These are phyloP conservation scores for Prenolepis imparis DNA, from an alignment of 2,888 invertebrate species.

Conservation along the genomic window DNA sequence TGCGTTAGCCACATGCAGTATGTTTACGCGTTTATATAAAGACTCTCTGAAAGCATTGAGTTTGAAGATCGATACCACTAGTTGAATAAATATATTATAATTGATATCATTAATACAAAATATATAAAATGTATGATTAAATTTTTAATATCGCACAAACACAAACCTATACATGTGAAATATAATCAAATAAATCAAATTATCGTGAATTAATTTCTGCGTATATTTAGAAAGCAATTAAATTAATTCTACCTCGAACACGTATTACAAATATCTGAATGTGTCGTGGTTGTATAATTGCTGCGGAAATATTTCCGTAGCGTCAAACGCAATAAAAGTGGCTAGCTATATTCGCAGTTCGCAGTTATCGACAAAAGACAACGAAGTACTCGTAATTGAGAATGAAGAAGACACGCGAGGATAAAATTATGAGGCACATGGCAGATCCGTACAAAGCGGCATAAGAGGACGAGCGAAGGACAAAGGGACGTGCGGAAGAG, in stretches of 20 bases:
- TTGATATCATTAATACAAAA: constrained; percentile 16
- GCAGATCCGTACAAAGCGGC: constrained; percentile 47
- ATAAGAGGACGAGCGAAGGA: constrained; percentile 62
- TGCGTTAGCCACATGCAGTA: constrained; percentile 27
- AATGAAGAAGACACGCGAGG: constrained; percentile 59
- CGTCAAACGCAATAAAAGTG: constrained; percentile 35
- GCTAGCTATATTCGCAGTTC: constrained; percentile 27
- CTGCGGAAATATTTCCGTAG: constrained; percentile 26
- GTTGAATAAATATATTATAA: constrained; percentile 9
- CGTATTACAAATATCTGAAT: constrained; percentile 39
- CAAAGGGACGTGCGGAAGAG: constrained; percentile 62
- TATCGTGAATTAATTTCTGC: constrained; percentile 34
- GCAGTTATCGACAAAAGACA: constrained; percentile 46
- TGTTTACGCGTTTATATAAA: background rate
- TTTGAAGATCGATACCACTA: constrained; percentile 26
- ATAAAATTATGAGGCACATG: constrained; percentile 61
- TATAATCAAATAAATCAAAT: constrained; percentile 35
- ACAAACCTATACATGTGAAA: constrained; percentile 16
- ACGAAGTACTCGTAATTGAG: constrained; percentile 43
- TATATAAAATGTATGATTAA: constrained; percentile 1
- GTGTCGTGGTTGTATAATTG: constrained; percentile 45
- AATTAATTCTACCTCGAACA: constrained; percentile 39
- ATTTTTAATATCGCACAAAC: constrained; percentile 21
- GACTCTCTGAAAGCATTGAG: constrained; percentile 1
- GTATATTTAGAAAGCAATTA: constrained; percentile 38